phyloP scores from a whole-genome alignment of 2,888 invertebrate genomes.

The Bellardia pandia region DNA sequence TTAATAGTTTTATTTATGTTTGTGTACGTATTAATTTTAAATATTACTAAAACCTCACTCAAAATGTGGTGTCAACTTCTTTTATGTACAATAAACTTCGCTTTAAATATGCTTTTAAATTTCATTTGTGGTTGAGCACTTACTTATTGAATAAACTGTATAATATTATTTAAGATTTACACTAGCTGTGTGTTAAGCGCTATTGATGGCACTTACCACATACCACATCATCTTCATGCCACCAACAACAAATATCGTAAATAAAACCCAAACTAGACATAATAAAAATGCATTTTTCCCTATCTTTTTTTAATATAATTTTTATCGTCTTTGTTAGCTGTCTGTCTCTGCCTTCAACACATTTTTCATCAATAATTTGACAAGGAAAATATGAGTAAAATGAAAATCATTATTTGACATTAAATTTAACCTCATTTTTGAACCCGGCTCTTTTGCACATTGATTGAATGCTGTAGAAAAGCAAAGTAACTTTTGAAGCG shows the following conservation, averaged over 20 bases:
- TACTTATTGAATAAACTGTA: too few relatives aligned
- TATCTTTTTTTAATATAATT: neutral
- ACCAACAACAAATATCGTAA: conserved; percentile 31
- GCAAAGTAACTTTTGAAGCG: neutral
- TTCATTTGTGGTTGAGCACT: too few relatives aligned
- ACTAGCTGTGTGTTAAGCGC: conserved; percentile 45
- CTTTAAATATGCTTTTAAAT: too few relatives aligned
- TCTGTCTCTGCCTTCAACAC: conserved; percentile 34
- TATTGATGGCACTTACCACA: conserved; percentile 54
- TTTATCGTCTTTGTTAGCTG: neutral
- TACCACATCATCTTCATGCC: conserved; percentile 47
- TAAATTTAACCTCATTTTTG: conserved; percentile 56
- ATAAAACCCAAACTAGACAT: conserved; percentile 36
- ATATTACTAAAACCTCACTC: too few relatives aligned
- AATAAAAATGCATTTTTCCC: conserved; percentile 50
- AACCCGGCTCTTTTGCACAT: conserved; percentile 25
- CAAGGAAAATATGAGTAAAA: conserved; percentile 41
- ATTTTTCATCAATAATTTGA: conserved; percentile 65
- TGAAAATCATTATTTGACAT: conserved; percentile 55
- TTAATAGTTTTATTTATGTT: too few relatives aligned
- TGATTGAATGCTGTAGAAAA: conserved; percentile 39
- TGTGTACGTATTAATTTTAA: too few relatives aligned
- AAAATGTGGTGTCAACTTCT: too few relatives aligned
- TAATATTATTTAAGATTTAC: conserved; percentile 54
- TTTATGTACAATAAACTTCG: too few relatives aligned